These are phyloP conservation scores for Carcharodon carcharias DNA, from an alignment of 2,797 vertebrate species.

Conservation along the genomic window DNA sequence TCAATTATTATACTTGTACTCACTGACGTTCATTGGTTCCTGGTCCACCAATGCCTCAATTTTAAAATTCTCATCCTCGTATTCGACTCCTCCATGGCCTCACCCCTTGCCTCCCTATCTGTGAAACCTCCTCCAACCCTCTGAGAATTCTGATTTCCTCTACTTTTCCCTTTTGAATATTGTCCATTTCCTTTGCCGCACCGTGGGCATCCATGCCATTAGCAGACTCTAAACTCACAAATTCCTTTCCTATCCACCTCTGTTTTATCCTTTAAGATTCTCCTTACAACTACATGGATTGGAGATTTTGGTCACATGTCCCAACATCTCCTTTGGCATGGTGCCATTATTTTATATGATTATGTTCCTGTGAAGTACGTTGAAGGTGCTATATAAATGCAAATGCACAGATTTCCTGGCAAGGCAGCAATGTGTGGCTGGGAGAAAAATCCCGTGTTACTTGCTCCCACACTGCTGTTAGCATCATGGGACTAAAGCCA, in stretches of 20 bases:
- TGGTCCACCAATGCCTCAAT: not conserved
- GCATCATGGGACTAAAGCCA: not conserved
- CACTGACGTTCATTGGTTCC: not conserved
- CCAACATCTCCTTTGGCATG: not conserved
- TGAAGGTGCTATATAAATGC: not conserved
- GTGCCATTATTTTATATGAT: not conserved
- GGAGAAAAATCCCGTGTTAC: not conserved
- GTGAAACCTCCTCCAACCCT: not conserved
- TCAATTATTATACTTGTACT: not conserved
- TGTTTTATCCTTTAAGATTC: not conserved
- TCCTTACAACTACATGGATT: not conserved
- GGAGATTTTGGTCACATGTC: not conserved
- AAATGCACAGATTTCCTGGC: not conserved
- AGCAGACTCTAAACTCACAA: not conserved
- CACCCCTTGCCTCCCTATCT: not conserved
- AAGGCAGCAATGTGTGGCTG: not conserved
- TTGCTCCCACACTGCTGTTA: not conserved
- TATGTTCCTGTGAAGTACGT: no score
- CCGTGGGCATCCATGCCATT: not conserved
- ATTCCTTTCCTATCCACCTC: not conserved
- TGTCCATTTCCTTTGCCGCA: not conserved
- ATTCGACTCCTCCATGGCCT: not conserved
- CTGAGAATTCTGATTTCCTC: not conserved
- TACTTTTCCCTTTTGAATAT: not conserved
- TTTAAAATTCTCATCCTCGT: not conserved